Percentiles rank a stretch among this genome's conserved stretches.
Conservation (phyloP, 1,140 invertebrate genomes). For the Lordiphosa mommai region DNA sequence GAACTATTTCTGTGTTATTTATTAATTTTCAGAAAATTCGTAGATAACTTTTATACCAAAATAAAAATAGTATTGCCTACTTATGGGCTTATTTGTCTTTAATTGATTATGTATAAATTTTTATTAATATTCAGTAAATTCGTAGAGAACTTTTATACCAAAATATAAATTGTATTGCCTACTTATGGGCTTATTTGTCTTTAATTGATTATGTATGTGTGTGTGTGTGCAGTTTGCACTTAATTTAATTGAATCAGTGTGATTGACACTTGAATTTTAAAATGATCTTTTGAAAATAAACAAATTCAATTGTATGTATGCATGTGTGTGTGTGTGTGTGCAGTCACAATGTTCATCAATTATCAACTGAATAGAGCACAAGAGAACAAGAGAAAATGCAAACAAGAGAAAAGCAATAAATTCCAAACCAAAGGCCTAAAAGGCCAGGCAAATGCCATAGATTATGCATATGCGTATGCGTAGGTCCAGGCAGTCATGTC, state of each 20-base stretch:
- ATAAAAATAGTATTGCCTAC: slow-evolving; percentile 10
- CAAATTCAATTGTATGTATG: no score
- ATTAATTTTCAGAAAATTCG: no score
- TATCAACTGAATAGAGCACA: slow-evolving; percentile 51
- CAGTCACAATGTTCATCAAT: slow-evolving; percentile 65
- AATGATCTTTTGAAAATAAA: background rate
- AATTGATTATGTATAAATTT: no score
- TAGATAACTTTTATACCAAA: no score
- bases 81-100: background rate
- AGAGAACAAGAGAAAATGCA: slow-evolving; percentile 17
- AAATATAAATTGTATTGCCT: slow-evolving; percentile 8
- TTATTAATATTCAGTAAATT: no score
- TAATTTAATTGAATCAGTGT: slow-evolving; percentile 71
- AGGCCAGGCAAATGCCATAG: slow-evolving; percentile 18
- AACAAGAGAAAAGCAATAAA: slow-evolving; percentile 56
- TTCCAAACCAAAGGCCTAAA: slow-evolving; percentile 58
- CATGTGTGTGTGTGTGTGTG: background rate
- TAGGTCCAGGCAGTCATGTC: background rate
- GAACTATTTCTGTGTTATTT: no score
- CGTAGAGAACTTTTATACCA: no score
- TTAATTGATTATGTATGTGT: background rate
- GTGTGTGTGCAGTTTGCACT: slow-evolving; percentile 40
- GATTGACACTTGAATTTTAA: slow-evolving; percentile 39
- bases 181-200: slow-evolving; percentile 12
- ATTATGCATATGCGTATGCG: slow-evolving; percentile 24